Evolutionary conservation across 2,888 invertebrate genomes (phyloP).

Genomic region (Epirrita christyi): DNA sequence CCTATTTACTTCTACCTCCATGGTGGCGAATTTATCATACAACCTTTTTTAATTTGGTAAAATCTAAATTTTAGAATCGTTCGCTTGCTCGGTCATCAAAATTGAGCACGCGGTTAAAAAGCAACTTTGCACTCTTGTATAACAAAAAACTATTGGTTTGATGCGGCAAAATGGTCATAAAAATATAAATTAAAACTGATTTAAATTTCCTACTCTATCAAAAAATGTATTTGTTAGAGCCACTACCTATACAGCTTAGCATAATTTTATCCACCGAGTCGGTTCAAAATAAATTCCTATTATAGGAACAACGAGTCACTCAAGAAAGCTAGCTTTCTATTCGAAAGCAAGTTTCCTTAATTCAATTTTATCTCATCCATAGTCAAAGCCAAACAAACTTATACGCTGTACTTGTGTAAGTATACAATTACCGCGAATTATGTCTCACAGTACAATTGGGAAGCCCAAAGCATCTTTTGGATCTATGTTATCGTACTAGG

Average conservation of each 20-base stretch:
- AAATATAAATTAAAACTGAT: not conserved
- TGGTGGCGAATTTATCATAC: too few species aligned
- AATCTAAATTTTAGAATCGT: too few species aligned
- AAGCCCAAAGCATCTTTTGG: conserved; percentile 14
- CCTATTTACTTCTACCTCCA: too few species aligned
- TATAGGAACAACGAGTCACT: conserved; percentile 18
- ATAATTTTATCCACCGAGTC: conserved; percentile 6
- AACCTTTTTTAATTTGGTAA: too few species aligned
- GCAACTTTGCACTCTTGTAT: too few species aligned
- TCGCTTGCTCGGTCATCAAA: too few species aligned
- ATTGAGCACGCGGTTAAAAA: too few species aligned
- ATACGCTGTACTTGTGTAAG: conserved; percentile 2
- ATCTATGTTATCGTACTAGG: conserved; percentile 9
- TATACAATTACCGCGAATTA: conserved; percentile 16
- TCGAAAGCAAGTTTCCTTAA: conserved; percentile 29
- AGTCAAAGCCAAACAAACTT: conserved; percentile 1
- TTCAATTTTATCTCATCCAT: conserved; percentile 19
- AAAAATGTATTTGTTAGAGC: not conserved
- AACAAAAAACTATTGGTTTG: too few species aligned
- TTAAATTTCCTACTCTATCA: not conserved
- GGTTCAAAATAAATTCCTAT: conserved; percentile 9
- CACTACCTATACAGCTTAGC: conserved; percentile 2
- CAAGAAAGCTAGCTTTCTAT: conserved; percentile 28
- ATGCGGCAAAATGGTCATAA: too few species aligned
- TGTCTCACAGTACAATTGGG: conserved; percentile 13